These are phyloP conservation scores for Muntiacus reevesi DNA, from an alignment of 2,113 vertebrate genomes.

Conservation along the genomic window DNA sequence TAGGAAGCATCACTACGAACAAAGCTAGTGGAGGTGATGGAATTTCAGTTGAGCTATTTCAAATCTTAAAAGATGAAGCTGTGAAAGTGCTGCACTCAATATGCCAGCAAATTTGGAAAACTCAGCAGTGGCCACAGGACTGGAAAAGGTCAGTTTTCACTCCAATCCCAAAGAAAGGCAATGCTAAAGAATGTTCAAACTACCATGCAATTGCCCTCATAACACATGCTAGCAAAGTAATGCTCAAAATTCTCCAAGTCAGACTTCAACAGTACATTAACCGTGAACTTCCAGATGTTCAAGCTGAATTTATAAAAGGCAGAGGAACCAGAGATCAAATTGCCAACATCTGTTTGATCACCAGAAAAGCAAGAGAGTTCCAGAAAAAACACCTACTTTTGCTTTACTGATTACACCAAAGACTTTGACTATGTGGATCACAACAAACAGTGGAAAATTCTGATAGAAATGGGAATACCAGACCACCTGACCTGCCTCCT, in stretches of 20 bases:
- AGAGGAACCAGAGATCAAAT: not conserved
- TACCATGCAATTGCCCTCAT: not conserved
- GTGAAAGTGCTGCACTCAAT: not conserved
- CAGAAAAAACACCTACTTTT: not conserved
- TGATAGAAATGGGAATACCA: not conserved
- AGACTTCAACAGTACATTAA: not conserved
- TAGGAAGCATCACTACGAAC: not conserved
- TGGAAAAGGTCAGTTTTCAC: not conserved
- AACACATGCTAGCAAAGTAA: not conserved
- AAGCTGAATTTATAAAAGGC: not conserved
- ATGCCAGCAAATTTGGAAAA: not conserved
- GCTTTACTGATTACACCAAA: not conserved
- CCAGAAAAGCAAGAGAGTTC: not conserved
- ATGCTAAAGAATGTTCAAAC: not conserved
- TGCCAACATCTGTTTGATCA: not conserved
- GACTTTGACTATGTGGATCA: not conserved
- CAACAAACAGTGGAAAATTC: not conserved
- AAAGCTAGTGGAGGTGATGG: not conserved
- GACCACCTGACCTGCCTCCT: not conserved
- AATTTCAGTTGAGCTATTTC: not conserved
- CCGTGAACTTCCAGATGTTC: not conserved
- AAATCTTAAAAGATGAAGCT: not conserved
- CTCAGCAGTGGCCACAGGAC: not conserved
- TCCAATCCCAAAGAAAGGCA: fast-evolving
- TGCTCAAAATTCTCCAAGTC: not conserved